Base-by-base conservation (phyloP, 2,797 vertebrate species). In the Vireo griseus region DNA sequence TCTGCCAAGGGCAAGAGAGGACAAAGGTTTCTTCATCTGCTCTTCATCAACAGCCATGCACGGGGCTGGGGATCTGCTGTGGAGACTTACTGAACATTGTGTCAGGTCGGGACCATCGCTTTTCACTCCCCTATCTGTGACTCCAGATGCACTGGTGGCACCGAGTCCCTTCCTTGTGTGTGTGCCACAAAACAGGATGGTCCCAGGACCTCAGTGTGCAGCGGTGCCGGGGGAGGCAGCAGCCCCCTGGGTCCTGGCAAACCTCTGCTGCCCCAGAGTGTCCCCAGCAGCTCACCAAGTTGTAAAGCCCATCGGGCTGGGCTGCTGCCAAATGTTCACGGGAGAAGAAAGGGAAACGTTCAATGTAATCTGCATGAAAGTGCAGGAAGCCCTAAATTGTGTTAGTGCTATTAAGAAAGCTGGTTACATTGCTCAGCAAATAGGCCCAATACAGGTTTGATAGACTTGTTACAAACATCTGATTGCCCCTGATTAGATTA, bases 401-500 rank as follows among this genome's bases (percentile, higher is more conserved):
- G 91, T 96, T 94, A 92, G 61, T 0, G 5, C 88, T 92, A 93
- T 96, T 96, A 95, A 86, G 95, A 58, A 50, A 67, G 58, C 87
- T 39, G 80, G 88, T 79, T 96, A 91, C 59, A n/a, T 33, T 15
- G 54, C 92, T 91, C 67, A 2, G 52, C 55, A 77, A 97, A 95
- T 73, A 29, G 87, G 83, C 86, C 93, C 95, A 76, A 89, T 76
- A 72, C 72, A 85, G 83, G 88, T 95, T 81, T 92, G 88, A 97
- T 95, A 96, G 94, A 97, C 89, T 95, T 61, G 68, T 92, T 93
- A 96, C 79, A 97, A 96, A 93, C 92, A 88, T 77, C 96, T 96
- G 96, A 97, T 96, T 91, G 96, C 66, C 67, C 77, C 92, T 94
- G 96, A 98, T 97, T 97, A 97, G 91, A 95, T 94, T 94, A 97